Percentiles rank a stretch among this genome's conserved stretches.
Conservation (phyloP, 2,113 vertebrate species). For the Sula dactylatra region DNA sequence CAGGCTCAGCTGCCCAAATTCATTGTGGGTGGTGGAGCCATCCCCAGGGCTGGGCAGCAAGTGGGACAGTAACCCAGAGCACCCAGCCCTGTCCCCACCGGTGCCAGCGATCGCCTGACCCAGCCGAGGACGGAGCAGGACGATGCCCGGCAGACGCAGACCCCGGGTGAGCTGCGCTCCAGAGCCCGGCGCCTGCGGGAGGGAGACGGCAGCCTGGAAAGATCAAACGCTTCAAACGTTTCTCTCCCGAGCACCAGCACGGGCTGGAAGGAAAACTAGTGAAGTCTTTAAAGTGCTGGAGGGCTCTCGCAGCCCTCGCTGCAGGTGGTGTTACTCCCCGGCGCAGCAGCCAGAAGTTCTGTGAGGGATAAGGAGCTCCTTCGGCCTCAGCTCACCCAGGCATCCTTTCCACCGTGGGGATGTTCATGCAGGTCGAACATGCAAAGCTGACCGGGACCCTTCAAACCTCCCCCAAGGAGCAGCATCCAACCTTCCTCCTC, state of each 20-base stretch:
- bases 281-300: background rate
- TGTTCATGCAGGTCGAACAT: accelerated
- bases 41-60: background rate
- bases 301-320: background rate
- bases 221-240: background rate
- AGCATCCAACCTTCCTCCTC: background rate
- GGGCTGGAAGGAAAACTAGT: background rate
- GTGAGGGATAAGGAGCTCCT: background rate
- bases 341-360: accelerated
- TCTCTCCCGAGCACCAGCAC: accelerated
- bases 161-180: background rate
- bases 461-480: background rate
- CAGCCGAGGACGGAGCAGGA: background rate
- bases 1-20: background rate
- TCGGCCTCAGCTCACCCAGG: background rate
- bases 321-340: background rate
- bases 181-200: accelerated
- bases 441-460: accelerated
- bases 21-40: background rate
- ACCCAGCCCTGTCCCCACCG: accelerated
- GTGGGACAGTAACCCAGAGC: background rate
- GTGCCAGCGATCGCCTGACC: background rate
- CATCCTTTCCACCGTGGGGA: accelerated
- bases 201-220: background rate
- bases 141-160: accelerated